These are phyloP conservation scores for Acanthopleura granulata DNA, from an alignment of 2,888 invertebrate genomes.

Conservation along the genomic window DNA sequence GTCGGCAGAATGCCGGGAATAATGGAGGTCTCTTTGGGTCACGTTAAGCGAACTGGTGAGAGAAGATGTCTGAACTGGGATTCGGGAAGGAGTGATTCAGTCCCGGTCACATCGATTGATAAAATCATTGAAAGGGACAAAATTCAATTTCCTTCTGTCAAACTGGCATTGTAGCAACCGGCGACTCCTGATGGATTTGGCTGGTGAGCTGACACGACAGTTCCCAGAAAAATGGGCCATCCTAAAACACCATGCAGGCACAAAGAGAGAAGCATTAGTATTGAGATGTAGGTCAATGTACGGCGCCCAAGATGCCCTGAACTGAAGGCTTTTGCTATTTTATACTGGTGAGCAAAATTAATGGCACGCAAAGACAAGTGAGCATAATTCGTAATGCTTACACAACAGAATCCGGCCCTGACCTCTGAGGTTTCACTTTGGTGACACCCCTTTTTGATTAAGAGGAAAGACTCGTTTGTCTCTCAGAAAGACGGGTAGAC, in stretches of 20 bases:
- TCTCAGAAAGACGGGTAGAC: no score
- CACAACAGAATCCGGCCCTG: no score
- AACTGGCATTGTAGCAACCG: neutral
- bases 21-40: neutral
- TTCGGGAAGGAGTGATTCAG: slow-evolving; percentile 11
- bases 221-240: neutral
- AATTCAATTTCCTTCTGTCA: slow-evolving; percentile 20
- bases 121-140: neutral
- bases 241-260: neutral
- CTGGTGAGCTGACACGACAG: slow-evolving; percentile 3
- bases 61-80: neutral
- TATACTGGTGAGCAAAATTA: no score
- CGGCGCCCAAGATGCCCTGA: no score
- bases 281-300: no score
- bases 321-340: no score
- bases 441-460: no score
- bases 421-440: no score
- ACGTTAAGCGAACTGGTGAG: neutral
- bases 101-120: slow-evolving; percentile 3
- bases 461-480: no score
- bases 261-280: no score
- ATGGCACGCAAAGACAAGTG: no score
- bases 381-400: no score
- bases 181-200: slow-evolving; percentile 12
- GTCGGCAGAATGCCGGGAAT: neutral